phyloP scores from a whole-genome alignment of 2,888 invertebrate species.

The Pemphredon lugubris region DNA sequence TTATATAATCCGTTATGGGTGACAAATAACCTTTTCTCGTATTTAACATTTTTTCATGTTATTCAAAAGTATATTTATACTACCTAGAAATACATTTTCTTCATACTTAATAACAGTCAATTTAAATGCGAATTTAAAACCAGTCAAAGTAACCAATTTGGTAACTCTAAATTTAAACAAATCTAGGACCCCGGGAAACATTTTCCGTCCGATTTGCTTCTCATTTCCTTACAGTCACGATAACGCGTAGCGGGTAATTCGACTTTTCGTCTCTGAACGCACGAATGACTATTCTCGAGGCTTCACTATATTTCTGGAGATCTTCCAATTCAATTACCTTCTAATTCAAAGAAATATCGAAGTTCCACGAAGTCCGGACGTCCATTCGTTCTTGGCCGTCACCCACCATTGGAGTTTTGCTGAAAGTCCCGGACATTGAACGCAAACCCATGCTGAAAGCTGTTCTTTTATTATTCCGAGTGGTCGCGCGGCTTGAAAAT shows the following conservation, averaged over 20 bases:
- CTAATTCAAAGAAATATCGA: slow-evolving; percentile 45
- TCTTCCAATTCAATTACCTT: slow-evolving; percentile 50
- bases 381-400: slow-evolving; percentile 14
- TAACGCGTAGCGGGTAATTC: slow-evolving; percentile 2
- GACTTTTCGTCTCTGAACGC: background rate
- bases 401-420: slow-evolving; percentile 11
- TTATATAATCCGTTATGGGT: too few relatives aligned
- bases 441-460: background rate
- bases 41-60: background rate
- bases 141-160: too few relatives aligned
- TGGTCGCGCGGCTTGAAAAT: background rate
- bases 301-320: slow-evolving; percentile 33
- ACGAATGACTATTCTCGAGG: slow-evolving; percentile 13
- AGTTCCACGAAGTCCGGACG: slow-evolving; percentile 4
- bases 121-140: too few relatives aligned
- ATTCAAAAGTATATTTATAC: background rate
- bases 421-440: background rate
- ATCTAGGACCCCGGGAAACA: background rate
- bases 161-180: background rate
- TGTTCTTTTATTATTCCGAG: background rate
- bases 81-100: too few relatives aligned
- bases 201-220: background rate
- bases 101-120: too few relatives aligned
- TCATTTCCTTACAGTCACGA: background rate
- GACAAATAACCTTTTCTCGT: too few relatives aligned